These are phyloP conservation scores for Disparrhopalites patrizii DNA, from an alignment of 2,888 invertebrate genomes.

Conservation along the genomic window DNA sequence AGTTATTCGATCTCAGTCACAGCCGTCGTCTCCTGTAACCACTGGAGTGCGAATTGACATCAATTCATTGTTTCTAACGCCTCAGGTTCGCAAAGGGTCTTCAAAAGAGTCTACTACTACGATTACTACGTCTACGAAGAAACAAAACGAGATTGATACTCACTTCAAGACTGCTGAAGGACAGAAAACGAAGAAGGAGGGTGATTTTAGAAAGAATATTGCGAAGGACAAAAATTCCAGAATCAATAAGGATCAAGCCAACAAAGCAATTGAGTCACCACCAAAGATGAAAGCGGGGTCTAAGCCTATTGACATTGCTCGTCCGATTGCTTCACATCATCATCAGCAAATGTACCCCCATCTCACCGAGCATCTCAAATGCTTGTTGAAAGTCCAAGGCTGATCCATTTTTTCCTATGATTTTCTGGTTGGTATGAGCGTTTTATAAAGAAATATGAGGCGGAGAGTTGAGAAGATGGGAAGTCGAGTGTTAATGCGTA, in stretches of 20 bases:
- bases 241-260: background rate
- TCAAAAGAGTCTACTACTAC: background rate
- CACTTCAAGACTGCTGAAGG: constrained; percentile 1
- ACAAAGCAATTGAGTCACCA: background rate
- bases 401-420: constrained; percentile 2
- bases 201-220: background rate
- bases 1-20: constrained; percentile 26
- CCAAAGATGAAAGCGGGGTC: constrained; percentile 1
- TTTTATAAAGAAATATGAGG: background rate
- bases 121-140: background rate
- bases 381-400: constrained; percentile 25
- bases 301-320: constrained; percentile 4
- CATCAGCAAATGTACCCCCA: constrained; percentile 23
- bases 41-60: constrained; percentile 19
- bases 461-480: background rate
- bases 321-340: background rate
- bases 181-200: background rate
- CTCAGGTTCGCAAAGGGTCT: constrained; percentile 9
- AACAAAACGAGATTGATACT: constrained; percentile 7
- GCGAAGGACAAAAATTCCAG: background rate
- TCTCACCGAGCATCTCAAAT: constrained; percentile 20
- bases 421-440: background rate
- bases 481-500: constrained; percentile 1
- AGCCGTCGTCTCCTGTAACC: constrained; percentile 22
- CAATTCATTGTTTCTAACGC: constrained; percentile 22